Evolutionary conservation across 2,113 vertebrate species (phyloP).

Genomic region (Misgurnus mizolepis): DNA sequence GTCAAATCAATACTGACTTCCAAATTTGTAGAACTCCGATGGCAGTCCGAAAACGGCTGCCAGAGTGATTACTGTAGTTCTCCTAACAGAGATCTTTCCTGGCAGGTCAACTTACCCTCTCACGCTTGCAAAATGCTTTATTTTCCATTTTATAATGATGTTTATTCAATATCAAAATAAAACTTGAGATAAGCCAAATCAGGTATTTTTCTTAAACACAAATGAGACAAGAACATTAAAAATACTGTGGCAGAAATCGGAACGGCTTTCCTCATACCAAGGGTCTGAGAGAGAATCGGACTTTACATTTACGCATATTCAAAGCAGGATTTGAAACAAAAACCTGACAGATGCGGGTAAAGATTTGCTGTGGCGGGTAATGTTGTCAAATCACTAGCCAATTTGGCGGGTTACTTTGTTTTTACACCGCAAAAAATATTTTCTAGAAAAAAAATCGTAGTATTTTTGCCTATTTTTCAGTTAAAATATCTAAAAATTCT

Average conservation of each 20-base stretch:
- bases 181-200: slow-evolving; percentile 20
- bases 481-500: no score
- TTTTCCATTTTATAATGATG: slow-evolving; percentile 13
- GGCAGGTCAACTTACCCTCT: slow-evolving; percentile 2
- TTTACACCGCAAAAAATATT: no score
- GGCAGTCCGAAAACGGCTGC: slow-evolving; percentile 13
- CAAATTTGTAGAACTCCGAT: slow-evolving; percentile 23
- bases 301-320: no score
- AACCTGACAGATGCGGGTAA: no score
- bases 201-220: not conserved
- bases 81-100: slow-evolving; percentile 31
- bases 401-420: no score
- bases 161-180: slow-evolving; percentile 8
- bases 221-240: not conserved
- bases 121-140: not conserved
- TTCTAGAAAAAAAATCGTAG: no score
- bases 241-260: not conserved
- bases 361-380: no score
- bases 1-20: slow-evolving; percentile 38
- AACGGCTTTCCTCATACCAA: no score
- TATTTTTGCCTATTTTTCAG: no score
- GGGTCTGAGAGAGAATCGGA: no score
- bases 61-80: slow-evolving; percentile 28
- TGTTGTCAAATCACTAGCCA: no score
- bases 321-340: no score